phyloP scores from a whole-genome alignment of 2,888 invertebrate genomes.

The Chrysomela aeneicollis region DNA sequence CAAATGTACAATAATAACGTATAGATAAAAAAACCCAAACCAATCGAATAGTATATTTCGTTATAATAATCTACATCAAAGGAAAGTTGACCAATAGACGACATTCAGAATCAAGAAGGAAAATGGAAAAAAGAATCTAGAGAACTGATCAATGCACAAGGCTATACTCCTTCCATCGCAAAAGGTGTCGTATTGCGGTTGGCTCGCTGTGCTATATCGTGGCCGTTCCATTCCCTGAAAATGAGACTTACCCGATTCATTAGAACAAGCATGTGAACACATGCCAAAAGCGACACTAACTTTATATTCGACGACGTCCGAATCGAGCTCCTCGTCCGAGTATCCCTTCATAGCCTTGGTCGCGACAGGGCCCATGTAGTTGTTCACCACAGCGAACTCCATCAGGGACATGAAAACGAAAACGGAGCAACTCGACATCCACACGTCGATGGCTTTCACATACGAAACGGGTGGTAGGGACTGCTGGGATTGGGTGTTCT shows the following conservation, averaged over 20 bases:
- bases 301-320: conserved; percentile 79
- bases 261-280: neutral
- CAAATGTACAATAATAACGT: too few species aligned
- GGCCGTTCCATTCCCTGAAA: conserved; percentile 67
- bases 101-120: conserved; percentile 90
- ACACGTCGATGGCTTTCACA: conserved; percentile 91
- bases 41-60: neutral
- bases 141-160: conserved; percentile 86
- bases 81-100: conserved; percentile 89
- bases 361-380: conserved; percentile 84
- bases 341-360: conserved; percentile 91
- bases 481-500: conserved; percentile 91
- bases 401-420: conserved; percentile 90
- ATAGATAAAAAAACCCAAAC: too few species aligned
- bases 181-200: conserved; percentile 84
- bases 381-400: conserved; percentile 91
- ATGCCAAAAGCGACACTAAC: conserved; percentile 58
- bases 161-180: conserved; percentile 83
- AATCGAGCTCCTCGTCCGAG: conserved; percentile 82
- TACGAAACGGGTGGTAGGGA: conserved; percentile 90
- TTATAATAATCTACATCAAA: conserved; percentile 52
- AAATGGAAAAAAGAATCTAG: conserved; percentile 88
- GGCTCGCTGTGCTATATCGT: conserved; percentile 66
- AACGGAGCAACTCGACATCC: conserved; percentile 92
- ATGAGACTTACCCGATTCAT: conserved; percentile 17